These are phyloP conservation scores for Platycheirus albimanus DNA, from an alignment of 2,888 invertebrate genomes.

Conservation along the genomic window DNA sequence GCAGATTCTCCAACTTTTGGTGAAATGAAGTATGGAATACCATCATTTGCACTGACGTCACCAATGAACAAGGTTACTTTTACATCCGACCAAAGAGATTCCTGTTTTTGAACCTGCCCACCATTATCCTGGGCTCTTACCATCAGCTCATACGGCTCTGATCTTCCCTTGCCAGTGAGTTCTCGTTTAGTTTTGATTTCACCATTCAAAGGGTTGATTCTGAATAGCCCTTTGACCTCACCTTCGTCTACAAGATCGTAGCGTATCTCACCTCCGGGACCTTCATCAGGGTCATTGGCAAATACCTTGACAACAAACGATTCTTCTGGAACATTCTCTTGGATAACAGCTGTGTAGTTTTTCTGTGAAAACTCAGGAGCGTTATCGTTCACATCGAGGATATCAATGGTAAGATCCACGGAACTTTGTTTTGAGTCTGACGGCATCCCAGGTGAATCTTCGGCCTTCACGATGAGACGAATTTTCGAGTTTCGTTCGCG, in stretches of 20 bases:
- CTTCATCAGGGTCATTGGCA: slow-evolving; percentile 91
- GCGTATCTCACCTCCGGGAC: slow-evolving; percentile 87
- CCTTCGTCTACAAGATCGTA: slow-evolving; percentile 90
- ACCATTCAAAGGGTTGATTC: slow-evolving; percentile 87
- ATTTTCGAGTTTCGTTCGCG: slow-evolving; percentile 89
- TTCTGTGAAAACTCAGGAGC: slow-evolving; percentile 87
- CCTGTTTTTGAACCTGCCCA: slow-evolving; percentile 83
- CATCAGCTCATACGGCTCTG: slow-evolving; percentile 88
- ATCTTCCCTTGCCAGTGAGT: slow-evolving; percentile 90
- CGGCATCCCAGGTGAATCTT: slow-evolving; percentile 88
- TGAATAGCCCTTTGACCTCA: slow-evolving; percentile 88
- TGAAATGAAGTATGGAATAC: slow-evolving; percentile 89
- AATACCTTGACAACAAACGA: slow-evolving; percentile 87
- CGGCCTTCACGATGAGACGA: slow-evolving; percentile 88
- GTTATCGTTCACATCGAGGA: slow-evolving; percentile 91
- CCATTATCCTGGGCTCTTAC: slow-evolving; percentile 89
- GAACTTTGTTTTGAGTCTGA: slow-evolving; percentile 87
- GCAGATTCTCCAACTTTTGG: slow-evolving; percentile 89
- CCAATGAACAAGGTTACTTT: slow-evolving; percentile 88
- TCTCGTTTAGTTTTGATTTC: slow-evolving; percentile 86
- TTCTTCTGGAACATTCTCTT: slow-evolving; percentile 88
- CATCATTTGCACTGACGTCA: slow-evolving; percentile 91
- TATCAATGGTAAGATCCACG: slow-evolving; percentile 87
- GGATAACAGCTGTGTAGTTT: slow-evolving; percentile 88
- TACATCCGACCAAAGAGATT: slow-evolving; percentile 85